phyloP scores from a whole-genome alignment of 2,113 vertebrate species.

The Phrynocephalus versicolor region DNA sequence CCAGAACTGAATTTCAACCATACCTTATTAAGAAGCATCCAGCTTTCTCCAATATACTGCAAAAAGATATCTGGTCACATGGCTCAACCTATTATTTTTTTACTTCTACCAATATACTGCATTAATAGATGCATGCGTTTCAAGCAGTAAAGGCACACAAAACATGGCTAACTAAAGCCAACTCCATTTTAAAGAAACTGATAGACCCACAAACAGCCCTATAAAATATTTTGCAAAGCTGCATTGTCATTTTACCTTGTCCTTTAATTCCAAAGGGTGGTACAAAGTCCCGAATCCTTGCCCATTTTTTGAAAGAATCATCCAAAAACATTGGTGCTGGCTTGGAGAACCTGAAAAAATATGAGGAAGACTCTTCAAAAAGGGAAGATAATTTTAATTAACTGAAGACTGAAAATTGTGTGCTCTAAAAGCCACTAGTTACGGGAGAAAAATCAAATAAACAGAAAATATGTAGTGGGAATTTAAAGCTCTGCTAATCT shows the following conservation, averaged over 20 bases:
- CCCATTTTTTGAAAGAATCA: constrained; percentile 83
- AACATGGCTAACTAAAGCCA: background rate
- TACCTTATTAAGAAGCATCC: background rate
- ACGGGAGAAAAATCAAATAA: background rate
- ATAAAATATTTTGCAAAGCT: constrained; percentile 8
- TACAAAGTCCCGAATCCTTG: constrained; percentile 82
- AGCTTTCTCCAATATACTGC: background rate
- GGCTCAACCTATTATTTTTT: too few relatives aligned
- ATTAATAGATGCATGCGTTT: background rate
- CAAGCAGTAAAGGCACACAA: background rate
- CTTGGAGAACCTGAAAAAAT: constrained; percentile 80
- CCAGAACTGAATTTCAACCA: background rate
- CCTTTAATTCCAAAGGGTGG: constrained; percentile 88
- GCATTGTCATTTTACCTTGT: constrained; percentile 77
- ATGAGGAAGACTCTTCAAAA: constrained; percentile 35
- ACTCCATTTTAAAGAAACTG: background rate
- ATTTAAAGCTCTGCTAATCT: background rate
- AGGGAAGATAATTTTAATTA: background rate
- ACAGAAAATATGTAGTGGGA: too few relatives aligned
- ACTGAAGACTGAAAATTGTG: background rate
- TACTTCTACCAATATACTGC: background rate
- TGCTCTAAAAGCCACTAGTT: background rate
- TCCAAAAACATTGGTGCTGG: constrained; percentile 86
- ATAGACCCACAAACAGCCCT: background rate
- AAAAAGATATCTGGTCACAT: too few relatives aligned